phyloP scores from a whole-genome alignment of 1,140 invertebrate species.

The Odontomachus brunneus region DNA sequence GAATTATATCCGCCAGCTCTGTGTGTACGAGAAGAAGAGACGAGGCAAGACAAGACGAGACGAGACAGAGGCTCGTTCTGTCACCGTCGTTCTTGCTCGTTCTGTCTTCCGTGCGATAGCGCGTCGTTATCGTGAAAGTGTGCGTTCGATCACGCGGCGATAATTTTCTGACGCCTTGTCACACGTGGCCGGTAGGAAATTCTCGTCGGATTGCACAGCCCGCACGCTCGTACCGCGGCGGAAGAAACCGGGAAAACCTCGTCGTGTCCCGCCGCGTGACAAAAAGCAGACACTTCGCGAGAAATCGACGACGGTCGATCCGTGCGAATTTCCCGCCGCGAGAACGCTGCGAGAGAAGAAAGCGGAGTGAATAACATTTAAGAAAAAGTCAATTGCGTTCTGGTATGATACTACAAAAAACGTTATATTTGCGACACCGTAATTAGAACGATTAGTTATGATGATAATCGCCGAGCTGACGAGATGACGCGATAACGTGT shows the following conservation, averaged over 20 bases:
- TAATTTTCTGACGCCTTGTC: slow-evolving; percentile 28
- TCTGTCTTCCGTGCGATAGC: slow-evolving; percentile 13
- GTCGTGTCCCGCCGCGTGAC: neutral
- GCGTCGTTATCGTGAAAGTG: slow-evolving; percentile 56
- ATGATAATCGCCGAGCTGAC: too few species aligned
- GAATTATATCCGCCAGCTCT: slow-evolving; percentile 50
- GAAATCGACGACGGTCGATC: too few species aligned
- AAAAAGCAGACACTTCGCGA: too few species aligned
- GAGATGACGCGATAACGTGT: too few species aligned
- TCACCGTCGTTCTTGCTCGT: slow-evolving; percentile 33
- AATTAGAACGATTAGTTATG: too few species aligned
- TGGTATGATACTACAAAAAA: too few species aligned
- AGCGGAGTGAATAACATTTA: too few species aligned
- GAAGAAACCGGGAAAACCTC: slow-evolving; percentile 19
- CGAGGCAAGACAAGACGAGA: slow-evolving; percentile 12
- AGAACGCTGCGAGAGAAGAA: too few species aligned
- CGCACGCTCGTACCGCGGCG: too few species aligned
- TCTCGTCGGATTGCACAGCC: neutral
- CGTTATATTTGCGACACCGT: too few species aligned
- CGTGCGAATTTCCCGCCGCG: too few species aligned
- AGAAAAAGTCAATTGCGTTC: too few species aligned
- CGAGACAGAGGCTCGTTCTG: slow-evolving; percentile 13
- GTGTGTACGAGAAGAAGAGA: neutral
- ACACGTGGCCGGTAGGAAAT: slow-evolving; percentile 10
- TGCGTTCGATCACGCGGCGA: slow-evolving; percentile 41